These are phyloP conservation scores for Ashinkailepas kermadecensis DNA, from an alignment of 2,888 invertebrate species.

Conservation along the genomic window DNA sequence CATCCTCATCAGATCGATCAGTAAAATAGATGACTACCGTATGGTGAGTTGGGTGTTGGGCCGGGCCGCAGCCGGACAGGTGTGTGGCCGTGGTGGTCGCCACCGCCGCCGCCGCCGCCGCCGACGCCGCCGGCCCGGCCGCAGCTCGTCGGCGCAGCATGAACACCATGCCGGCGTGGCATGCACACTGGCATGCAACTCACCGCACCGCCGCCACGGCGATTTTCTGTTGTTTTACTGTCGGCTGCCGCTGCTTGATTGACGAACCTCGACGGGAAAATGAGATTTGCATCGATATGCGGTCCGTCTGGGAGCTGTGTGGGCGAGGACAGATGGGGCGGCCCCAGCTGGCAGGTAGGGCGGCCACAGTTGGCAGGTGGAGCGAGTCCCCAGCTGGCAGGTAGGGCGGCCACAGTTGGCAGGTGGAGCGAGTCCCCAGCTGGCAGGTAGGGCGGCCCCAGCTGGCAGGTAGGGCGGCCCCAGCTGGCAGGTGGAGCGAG, in stretches of 20 bases:
- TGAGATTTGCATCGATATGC: background rate
- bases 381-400: no score
- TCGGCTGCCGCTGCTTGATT: constrained; percentile 4
- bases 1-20: constrained; percentile 94
- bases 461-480: no score
- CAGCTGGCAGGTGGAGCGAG: no score
- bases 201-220: background rate
- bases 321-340: no score
- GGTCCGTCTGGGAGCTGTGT: background rate
- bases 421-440: no score
- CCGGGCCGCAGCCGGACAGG: background rate
- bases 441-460: no score
- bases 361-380: no score
- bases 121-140: background rate
- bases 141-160: background rate
- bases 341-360: no score
- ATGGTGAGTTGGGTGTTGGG: constrained; percentile 70
- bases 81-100: background rate
- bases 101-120: background rate
- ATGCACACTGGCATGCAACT: background rate
- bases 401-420: no score
- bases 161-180: background rate
- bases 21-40: constrained; percentile 98
- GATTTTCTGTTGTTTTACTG: background rate
- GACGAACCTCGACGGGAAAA: background rate